A percentile compares a stretch with the other conserved stretches of the same genome.
Conservation (phyloP, 2,888 invertebrate genomes). For the Cyclophora albipunctata region DNA sequence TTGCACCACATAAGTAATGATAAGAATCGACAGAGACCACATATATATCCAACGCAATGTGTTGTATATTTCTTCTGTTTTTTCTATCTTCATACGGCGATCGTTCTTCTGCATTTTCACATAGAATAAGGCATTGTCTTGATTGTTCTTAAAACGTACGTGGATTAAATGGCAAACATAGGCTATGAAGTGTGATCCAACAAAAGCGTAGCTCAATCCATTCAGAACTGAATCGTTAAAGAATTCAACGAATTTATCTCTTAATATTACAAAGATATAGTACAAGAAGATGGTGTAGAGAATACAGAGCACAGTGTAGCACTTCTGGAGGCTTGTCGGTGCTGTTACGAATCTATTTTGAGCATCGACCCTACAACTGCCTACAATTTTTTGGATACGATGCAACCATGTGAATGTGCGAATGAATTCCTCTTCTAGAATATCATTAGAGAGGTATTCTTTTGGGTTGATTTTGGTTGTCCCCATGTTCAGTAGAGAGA, state of each 20-base stretch:
- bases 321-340: slow-evolving; percentile 37
- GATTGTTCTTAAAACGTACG: slow-evolving; percentile 38
- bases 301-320: slow-evolving; percentile 28
- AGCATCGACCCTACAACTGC: slow-evolving; percentile 37
- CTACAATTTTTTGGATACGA: slow-evolving; percentile 32
- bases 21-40: slow-evolving; percentile 6
- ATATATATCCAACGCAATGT: slow-evolving; percentile 11
- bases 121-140: slow-evolving; percentile 34
- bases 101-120: slow-evolving; percentile 46
- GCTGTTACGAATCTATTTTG: slow-evolving; percentile 36
- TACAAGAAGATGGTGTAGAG: slow-evolving; percentile 1
- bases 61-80: slow-evolving; percentile 25
- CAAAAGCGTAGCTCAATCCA: slow-evolving; percentile 15
- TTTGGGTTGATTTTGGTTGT: slow-evolving; percentile 11
- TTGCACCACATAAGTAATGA: slow-evolving; percentile 17
- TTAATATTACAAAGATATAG: slow-evolving; percentile 8
- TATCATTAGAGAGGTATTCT: slow-evolving; percentile 43
- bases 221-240: slow-evolving; percentile 14
- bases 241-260: slow-evolving; percentile 7
- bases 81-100: slow-evolving; percentile 37
- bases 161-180: slow-evolving; percentile 32
- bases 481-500: slow-evolving; percentile 20
- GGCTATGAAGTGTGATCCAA: slow-evolving; percentile 19
- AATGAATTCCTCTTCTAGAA: slow-evolving; percentile 38
- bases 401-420: slow-evolving; percentile 29